Evolutionary conservation across 2,113 vertebrate genomes (phyloP), one percentile per base, ranked within the genome.

Genomic region (Arenaria interpres): DNA sequence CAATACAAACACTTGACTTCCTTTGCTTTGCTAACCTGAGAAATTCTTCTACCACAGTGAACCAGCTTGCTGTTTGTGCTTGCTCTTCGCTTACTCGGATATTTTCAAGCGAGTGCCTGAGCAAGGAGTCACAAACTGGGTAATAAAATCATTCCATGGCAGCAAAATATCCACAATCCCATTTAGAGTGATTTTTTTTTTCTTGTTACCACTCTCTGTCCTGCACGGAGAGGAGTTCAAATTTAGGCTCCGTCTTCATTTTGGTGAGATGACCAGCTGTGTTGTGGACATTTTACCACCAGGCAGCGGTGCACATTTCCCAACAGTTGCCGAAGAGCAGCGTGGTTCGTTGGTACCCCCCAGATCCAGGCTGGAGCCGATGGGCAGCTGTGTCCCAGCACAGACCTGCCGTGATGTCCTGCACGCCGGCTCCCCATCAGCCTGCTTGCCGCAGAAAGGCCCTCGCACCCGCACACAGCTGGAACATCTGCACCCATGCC

Each of bases 331-430:
- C 7, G 7, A 21, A 33, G 46, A 57, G 54, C 33, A 5, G 59
- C 4, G 39, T 21, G 7, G 9, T 32, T 43, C 2, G 21, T 48
- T 16, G 13, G n/a, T 8, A 11, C 23, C 79, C 22, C 9, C 17
- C 20, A 4, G n/a, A 17, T 32, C 18, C n/a, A 21, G 45, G 28
- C 59, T 24, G 71, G 56, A 33, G 32, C 27, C 3, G 72, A 7
- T 2, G 41, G 39, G 60, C 10, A 30, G 74, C n/a, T 3, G 21
- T 54, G 63, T 4, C 37, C 25, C n/a, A 10, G 37, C 62, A 18
- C 3, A 0, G 28, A 41, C n/a, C 53, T 3, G 0, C 46, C 2
- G 0, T 2, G 2, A 3, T 6, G 30, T 32, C 39, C 33, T 6
- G 33, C 19, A 12, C 53, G 4, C 27, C n/a, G 4, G 37, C 50